Evolutionary conservation across 2,113 vertebrate genomes (phyloP), one percentile per base, ranked within the genome.

Genomic region (Asarcornis scutulata): DNA sequence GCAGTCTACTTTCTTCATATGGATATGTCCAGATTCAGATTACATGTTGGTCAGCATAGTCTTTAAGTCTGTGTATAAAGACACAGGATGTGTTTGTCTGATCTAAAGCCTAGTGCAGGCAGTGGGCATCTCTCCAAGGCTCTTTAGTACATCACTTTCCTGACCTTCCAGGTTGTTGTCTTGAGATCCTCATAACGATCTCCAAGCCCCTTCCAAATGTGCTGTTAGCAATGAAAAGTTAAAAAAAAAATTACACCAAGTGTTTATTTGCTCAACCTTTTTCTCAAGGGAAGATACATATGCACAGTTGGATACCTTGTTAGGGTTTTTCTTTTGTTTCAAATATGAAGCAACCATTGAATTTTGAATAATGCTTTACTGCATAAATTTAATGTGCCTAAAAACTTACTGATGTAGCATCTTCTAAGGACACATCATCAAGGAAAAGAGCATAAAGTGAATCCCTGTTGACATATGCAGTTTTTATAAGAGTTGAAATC

Each of bases 51-150:
- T 75, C 90, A 96, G 91, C 64, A 75, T 16, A 72, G 55, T 69
- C 71, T 69, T 40, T 77, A 58, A 80, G 59, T 67, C 48, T 80
- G 48, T 1, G 0, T 46, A 0, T 50, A 71, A 36, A 92, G 27
- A 66, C 36, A 75, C 46, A 73, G 32, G 17, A 13, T 55, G 44
- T 63, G 60, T 71, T 55, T 95, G 78, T 34, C 55, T 80, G 69
- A 73, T 48, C 56, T 79, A 60, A 89, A 89, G 69, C 60, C 55
- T 86, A 55, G 66, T 91, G 78, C 5, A 11, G 89, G 83, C 87
- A 88, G 75, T 67, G 79, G 56, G 89, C 96, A 80, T 77, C 59
- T 71, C 62, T 92, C 82, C 79, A 86, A 79, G 74, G 72, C 69
- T 92, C 42, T 59, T 93, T 50, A 91, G 31, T 83, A 69, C 85